Conservation (phyloP, 2,888 invertebrate species). For the Ramazzottius varieornatus region DNA sequence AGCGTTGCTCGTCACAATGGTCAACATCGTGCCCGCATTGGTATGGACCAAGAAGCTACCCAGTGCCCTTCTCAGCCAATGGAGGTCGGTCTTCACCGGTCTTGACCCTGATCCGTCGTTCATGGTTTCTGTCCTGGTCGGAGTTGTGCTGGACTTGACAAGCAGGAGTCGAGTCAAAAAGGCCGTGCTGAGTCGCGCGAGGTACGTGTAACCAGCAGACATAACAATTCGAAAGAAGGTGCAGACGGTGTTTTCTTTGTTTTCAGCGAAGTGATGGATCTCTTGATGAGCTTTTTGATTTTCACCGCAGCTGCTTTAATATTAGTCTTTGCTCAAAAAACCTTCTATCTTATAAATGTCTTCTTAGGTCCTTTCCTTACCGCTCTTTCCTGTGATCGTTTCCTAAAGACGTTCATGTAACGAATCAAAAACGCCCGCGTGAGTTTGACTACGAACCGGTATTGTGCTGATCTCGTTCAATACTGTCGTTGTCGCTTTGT, state of each 20-base stretch:
- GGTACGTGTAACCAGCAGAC: too few species aligned
- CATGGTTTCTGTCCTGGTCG: background rate
- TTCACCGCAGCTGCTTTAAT: background rate
- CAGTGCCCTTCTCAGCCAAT: background rate
- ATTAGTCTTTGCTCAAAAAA: background rate
- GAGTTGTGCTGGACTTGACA: background rate
- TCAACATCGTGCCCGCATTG: background rate
- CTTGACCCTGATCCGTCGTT: conserved; percentile 1
- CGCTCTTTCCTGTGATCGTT: background rate
- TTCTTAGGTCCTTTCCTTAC: background rate
- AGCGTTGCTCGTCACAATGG: background rate
- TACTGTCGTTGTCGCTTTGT: too few species aligned
- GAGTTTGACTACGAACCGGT: too few species aligned
- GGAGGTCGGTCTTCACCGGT: background rate
- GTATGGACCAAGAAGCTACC: background rate
- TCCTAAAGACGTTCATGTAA: background rate
- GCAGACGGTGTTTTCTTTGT: too few species aligned
- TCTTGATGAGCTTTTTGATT: background rate
- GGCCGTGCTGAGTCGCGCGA: too few species aligned
- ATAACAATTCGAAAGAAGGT: too few species aligned
- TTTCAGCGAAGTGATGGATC: background rate
- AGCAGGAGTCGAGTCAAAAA: too few species aligned
- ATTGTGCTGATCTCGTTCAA: too few species aligned
- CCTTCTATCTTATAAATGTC: background rate
- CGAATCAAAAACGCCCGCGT: too few species aligned